A percentile compares a stretch with the other conserved stretches of the same genome.
phyloP scores from a whole-genome alignment of 2,797 vertebrate species.

The Carcharodon carcharias region DNA sequence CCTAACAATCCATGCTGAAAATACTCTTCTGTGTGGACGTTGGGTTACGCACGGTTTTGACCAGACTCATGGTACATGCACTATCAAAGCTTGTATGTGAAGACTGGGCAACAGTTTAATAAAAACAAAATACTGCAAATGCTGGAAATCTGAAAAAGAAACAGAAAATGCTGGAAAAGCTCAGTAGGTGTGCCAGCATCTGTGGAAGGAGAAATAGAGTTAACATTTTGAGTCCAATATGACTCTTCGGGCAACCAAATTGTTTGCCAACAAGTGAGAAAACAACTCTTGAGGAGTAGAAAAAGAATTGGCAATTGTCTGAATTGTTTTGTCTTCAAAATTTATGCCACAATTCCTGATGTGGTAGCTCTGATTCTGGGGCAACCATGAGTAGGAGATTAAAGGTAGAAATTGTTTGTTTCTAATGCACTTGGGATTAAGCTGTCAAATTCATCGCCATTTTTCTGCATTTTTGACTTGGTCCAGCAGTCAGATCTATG shows the following conservation, averaged over 20 bases:
- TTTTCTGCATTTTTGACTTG: not conserved
- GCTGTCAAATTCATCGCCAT: not conserved
- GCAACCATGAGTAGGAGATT: not conserved
- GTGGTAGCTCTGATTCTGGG: not conserved
- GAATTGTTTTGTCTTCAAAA: not conserved
- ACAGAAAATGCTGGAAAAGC: too few relatives aligned
- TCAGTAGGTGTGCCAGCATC: too few relatives aligned
- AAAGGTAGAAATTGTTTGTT: not conserved
- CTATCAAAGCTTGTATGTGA: not conserved
- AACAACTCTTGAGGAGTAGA: not conserved
- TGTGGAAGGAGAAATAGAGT: too few relatives aligned
- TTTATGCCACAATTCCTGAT: not conserved
- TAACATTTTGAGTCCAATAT: too few relatives aligned
- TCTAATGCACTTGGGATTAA: not conserved
- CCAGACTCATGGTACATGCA: not conserved
- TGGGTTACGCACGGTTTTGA: not conserved
- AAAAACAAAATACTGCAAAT: too few relatives aligned
- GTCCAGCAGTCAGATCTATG: not conserved
- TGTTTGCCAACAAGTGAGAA: not conserved
- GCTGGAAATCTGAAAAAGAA: too few relatives aligned
- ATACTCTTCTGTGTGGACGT: not conserved
- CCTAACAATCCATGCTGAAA: not conserved
- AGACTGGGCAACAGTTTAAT: not conserved
- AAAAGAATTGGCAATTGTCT: not conserved
- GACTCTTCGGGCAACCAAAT: not conserved